Base-by-base conservation (phyloP, 2,888 invertebrate genomes). In the Drosophila mimetica region DNA sequence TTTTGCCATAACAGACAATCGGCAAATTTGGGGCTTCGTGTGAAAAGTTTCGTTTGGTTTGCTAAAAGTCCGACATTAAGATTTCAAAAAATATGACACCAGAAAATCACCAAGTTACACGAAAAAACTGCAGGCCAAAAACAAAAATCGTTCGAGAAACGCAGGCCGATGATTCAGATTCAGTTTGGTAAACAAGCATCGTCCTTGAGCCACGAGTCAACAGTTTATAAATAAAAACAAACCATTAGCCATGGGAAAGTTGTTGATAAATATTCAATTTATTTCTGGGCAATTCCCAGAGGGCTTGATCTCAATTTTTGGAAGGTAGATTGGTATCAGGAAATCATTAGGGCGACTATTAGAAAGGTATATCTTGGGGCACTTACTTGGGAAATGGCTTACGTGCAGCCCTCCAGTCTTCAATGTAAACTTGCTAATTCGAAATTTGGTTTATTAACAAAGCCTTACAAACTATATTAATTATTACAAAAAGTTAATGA, bases 41-140 rank as follows among this genome's bases (percentile, higher is more conserved):
- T 76, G 79, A 82, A 82, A 82, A 85, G 77, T 77, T 82, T 81
- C 71, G 67, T 61, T 52, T 48, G 41, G 63, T 64, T 44, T n/a
- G 61, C 48, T 60, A 71, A 64, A 79, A 71, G 55, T 59, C 64
- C 50, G 52, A 55, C 39, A 72, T 71, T 58, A 71, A 72, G 71
- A 46, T 64, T 54, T 52, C 64, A 58, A 34, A 64, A 64, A 66
- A 64, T 61, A 36, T 65, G 47, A 53, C 51, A 65, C 50, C 50
- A 52, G 34, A 65, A 64, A 39, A 46, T 36, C 53, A 36, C 18
- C 48, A 69, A 66, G 46, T 59, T 42, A 42, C 60, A 42, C 60
- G 60, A 34, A 57, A 28, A 46, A 37, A 42, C 59, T 34, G 58
- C 39, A 58, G 58, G 39, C 28, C 7, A 30, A 48, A 32, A 20